Base-by-base conservation (phyloP, 1,140 invertebrate genomes). In the Dendrolimus kikuchii region DNA sequence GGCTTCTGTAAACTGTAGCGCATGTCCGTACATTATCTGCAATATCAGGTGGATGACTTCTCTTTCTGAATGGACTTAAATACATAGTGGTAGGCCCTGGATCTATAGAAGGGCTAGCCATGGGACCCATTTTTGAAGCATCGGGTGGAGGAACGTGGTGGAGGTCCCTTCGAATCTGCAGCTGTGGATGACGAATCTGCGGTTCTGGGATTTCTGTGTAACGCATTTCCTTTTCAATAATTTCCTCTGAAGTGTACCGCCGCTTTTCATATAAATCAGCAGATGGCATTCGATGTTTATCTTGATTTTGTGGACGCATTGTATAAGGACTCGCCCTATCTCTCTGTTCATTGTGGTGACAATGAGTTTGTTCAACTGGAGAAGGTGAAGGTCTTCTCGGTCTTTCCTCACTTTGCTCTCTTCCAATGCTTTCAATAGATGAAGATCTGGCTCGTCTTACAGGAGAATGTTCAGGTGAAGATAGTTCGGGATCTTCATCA, bases 151-250 rank as follows among this genome's bases (percentile, higher is more conserved):
- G 51, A 3, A 85, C 67, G 61, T 91, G 91, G 54, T 93, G 89
- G 36, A 94, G 79, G 64, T 94, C 93, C 71, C 92, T 86, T 40
- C 93, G 88, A 36, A 94, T 93, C 64, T 94, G 93, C 38, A 94
- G 66, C 57, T 87, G 77, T 9, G 80, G 78, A 73, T 86, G 82
- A 68, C 84, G 68, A 9, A 79, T 72, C 68, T 71, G 82, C 60
- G 55, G 78, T 64, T 78, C 84, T 40, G 77, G 64, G 51, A 82
- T 74, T 8, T 88, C 85, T 37, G 65, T 53, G 55, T 81, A 84
- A 50, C 84, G 78, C 68, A 88, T 78, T 58, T 86, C 87, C 51
- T 88, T 87, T 55, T 89, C 84, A 43, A 88, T 86, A 46, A 88
- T 87, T 71, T 89, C 85, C 5, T 89, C 89, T 7, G 88, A 88